Evolutionary conservation across 1,140 invertebrate species (phyloP).

Genomic region (Drosophila orena): DNA sequence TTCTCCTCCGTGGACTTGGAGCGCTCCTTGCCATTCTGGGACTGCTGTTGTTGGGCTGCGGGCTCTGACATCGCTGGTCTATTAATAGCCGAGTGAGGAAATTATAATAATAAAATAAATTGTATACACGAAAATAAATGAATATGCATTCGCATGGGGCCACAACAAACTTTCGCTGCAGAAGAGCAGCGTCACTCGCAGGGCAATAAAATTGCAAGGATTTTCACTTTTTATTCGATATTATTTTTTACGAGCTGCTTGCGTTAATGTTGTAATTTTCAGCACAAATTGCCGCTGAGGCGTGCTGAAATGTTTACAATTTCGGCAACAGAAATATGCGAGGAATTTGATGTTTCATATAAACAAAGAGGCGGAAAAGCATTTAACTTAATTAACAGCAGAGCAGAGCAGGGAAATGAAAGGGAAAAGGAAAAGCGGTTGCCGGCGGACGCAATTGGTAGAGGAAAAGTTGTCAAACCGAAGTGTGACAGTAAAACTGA

Average conservation of each 20-base stretch:
- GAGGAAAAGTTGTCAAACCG: constrained; percentile 67
- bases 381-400: constrained; percentile 15
- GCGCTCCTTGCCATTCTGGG: constrained; percentile 80
- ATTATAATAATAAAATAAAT: constrained; percentile 63
- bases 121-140: constrained; percentile 69
- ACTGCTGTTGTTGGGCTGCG: constrained; percentile 70
- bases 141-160: constrained; percentile 14
- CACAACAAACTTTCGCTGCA: constrained; percentile 49
- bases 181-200: constrained; percentile 43
- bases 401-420: background rate
- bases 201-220: constrained; percentile 37
- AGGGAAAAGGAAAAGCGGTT: constrained; percentile 1
- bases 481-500: constrained; percentile 67
- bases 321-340: constrained; percentile 36
- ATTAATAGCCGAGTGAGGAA: constrained; percentile 71
- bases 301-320: constrained; percentile 65
- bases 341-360: constrained; percentile 56
- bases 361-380: constrained; percentile 57
- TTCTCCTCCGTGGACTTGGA: constrained; percentile 87
- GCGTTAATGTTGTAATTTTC: constrained; percentile 54
- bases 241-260: constrained; percentile 34
- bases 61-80: constrained; percentile 77
- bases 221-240: constrained; percentile 44
- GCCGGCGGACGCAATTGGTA: constrained; percentile 46
- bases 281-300: constrained; percentile 15